These are phyloP conservation scores for Hydropotes inermis DNA, from an alignment of 2,113 vertebrate species.

Conservation along the genomic window DNA sequence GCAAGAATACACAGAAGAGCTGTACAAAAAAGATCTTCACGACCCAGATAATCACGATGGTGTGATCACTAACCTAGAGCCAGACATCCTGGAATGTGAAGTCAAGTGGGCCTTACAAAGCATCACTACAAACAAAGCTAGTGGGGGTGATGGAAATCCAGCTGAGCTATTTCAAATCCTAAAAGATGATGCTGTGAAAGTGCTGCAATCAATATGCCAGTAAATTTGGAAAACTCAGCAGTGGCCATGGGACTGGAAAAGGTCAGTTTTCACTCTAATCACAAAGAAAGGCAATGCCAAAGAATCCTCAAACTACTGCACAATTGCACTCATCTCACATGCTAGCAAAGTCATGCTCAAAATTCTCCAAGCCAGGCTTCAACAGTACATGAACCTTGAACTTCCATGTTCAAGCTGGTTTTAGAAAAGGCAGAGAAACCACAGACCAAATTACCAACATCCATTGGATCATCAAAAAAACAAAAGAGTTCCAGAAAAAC, in stretches of 20 bases:
- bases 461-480: too few species aligned
- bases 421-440: not conserved
- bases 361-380: not conserved
- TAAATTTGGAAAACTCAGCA: not conserved
- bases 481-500: not conserved
- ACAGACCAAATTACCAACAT: not conserved
- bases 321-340: not conserved
- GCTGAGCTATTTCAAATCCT: not conserved
- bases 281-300: not conserved
- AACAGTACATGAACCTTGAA: rapidly evolving
- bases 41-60: not conserved
- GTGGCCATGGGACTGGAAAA: not conserved
- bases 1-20: not conserved
- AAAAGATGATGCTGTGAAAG: not conserved
- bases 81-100: not conserved
- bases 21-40: not conserved
- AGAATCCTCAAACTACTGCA: not conserved
- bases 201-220: not conserved
- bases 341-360: not conserved
- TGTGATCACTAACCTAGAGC: not conserved
- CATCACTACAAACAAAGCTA: not conserved
- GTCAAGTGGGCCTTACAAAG: not conserved
- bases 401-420: not conserved
- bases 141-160: not conserved
- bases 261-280: not conserved